Base-by-base conservation (phyloP, 1,140 invertebrate species). In the Hylaeus anthracinus region DNA sequence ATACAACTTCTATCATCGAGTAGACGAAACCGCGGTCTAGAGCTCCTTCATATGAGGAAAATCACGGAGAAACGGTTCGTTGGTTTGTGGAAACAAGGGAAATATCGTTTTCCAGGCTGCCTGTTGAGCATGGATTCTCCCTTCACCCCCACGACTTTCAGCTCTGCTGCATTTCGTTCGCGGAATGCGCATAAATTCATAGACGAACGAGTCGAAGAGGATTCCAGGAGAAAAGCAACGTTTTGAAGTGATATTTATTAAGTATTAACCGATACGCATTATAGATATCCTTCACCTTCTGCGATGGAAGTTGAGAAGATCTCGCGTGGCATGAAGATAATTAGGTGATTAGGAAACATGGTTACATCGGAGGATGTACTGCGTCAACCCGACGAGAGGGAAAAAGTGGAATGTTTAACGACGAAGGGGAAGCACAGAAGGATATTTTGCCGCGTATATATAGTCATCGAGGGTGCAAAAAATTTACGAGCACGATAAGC, bases 1-100 rank as follows among this genome's bases (percentile, higher is more conserved):
- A 67, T 80, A 64, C 63, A 74, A 80, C 73, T 80, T 67, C 60
- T 53, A 80, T 51, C 78, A 60, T 53, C 64, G 37, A n/a, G 6
- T 3, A 2, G 1, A 3, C 12, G 9, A 9, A 56, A 65, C 1
- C 12, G 9, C 5, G 14, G 43, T 0, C 48, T 60, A 12, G 26
- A 66, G n/a, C 45, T 12, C 1, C 51, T 10, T 45, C 55, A 12
- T 72, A 45, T 12, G 48, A 48, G 14, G 39, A 56, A 45, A 64
- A 72, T 72, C 48, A 48, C 5, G 26, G 71, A 55, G 56, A 37
- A 15, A 43, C n/a, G 3, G 14, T n/a, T n/a, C 15, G 5, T 43
- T 8, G 5, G 64, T 10, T 64, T n/a, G 39, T 64, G 48, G 39
- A 10, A 55, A 55, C 41, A 48, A 26, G 48, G n/a, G 43, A 78